Percentiles rank a stretch among this genome's conserved stretches.
Conservation (phyloP, 2,113 vertebrate species). For the Hippocampus mohnikei region DNA sequence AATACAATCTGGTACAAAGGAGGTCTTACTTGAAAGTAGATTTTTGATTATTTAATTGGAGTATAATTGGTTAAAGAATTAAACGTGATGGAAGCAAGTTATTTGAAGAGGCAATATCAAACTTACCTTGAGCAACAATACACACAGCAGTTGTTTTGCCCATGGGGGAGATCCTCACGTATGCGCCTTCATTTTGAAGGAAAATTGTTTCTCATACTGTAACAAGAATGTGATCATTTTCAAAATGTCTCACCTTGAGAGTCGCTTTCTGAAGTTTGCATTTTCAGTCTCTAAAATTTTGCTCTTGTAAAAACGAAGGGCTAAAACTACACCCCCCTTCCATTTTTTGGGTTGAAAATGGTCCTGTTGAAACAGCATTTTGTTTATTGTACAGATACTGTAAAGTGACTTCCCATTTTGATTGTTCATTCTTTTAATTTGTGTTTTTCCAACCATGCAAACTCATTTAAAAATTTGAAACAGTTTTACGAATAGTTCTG, state of each 20-base stretch:
- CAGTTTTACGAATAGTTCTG: not conserved
- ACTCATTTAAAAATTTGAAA: not conserved
- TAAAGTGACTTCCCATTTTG: not conserved
- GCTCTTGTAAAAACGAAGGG: not conserved
- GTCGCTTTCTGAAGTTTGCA: not conserved
- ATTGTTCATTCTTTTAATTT: not conserved
- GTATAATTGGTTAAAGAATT: not conserved
- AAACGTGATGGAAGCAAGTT: not conserved
- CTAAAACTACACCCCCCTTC: not conserved
- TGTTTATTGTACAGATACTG: no score
- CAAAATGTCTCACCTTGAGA: not conserved
- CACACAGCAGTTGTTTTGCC: not conserved
- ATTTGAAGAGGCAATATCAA: not conserved
- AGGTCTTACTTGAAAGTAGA: not conserved
- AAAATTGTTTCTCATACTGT: not conserved
- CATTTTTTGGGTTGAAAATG: no score
- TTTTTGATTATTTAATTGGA: not conserved
- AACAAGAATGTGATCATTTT: not conserved
- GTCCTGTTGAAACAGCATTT: not conserved
- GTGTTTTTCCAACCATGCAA: not conserved
- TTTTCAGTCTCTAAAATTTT: not conserved
- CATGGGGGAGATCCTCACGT: not conserved
- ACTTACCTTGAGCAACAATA: not conserved
- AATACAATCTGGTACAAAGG: not conserved
- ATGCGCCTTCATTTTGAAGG: not conserved